Evolutionary conservation across 2,888 invertebrate genomes (phyloP), one percentile per base, ranked within the genome.

Genomic region (Eremobia ochroleuca): DNA sequence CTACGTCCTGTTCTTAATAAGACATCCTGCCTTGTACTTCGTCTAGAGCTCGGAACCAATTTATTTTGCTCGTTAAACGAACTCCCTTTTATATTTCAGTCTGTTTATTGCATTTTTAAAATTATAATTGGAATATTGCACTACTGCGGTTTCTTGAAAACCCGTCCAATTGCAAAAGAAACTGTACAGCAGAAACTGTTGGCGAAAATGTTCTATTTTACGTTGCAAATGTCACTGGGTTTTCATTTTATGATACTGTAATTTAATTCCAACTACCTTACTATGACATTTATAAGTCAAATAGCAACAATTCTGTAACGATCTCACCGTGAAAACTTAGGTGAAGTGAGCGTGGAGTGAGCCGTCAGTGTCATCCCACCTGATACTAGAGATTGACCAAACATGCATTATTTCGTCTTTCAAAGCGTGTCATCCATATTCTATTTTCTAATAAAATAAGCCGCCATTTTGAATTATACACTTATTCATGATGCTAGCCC

Each of bases 11-110:
- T 43, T 40, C 49, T 37, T 49, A 64, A 49, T 49, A 55, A n/a
- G 15, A 40, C 31, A 28, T 64, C 62, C 40, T 40, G 46, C 72
- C 37, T 40, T 67, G 25, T 74, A 55, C 28, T 81, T 46, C 4
- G 18, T 40, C 37, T 34, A 58, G 6, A 81, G 55, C 52, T 58
- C 9, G 28, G 25, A 68, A 43, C 49, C 58, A 81, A 81, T 75
- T 79, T 81, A 65, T 73, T 76, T 71, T 62, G 15, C 77, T 82
- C 77, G 61, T 76, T 67, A 67, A 58, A 52, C 18, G 34, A 28
- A 72, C 8, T 59, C 37, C 15, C 31, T 76, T 80, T 59, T 55
- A 68, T 55, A 59, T 59, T 69, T 40, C 28, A 62, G 49, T 59
- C 49, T 61, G 40, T 71, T 69, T 69, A 49, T 73, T 65, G 21